phyloP scores from a whole-genome alignment of 1,140 invertebrate species.

The Octopus bimaculoides region DNA sequence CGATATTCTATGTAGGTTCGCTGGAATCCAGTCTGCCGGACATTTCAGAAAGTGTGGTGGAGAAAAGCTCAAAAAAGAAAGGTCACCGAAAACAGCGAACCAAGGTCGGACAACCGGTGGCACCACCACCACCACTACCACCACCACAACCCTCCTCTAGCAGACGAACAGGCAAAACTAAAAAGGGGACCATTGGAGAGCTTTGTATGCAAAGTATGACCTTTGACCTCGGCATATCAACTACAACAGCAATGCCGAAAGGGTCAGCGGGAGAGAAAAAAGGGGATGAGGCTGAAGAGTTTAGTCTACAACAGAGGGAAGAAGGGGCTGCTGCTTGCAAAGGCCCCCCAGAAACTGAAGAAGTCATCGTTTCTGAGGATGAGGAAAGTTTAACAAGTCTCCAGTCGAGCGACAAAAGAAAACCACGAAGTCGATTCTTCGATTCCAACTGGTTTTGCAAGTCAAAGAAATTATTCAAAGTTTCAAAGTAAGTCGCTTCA shows the following conservation, averaged over 20 bases:
- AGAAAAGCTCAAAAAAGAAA: constrained; percentile 17
- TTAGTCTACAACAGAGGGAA: not conserved
- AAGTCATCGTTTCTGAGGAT: constrained; percentile 38
- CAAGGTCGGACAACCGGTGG: not conserved
- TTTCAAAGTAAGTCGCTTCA: constrained; percentile 49
- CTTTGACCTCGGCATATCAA: constrained; percentile 47
- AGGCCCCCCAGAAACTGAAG: constrained; percentile 22
- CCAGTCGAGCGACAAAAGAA: constrained; percentile 40
- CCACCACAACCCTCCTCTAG: constrained; percentile 21
- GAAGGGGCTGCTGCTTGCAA: constrained; percentile 24
- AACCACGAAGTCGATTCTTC: constrained; percentile 41
- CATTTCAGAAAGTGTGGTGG: constrained; percentile 25
- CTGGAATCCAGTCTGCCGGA: constrained; percentile 26
- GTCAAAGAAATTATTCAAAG: constrained; percentile 52
- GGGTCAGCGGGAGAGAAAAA: constrained; percentile 10
- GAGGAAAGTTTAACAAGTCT: constrained; percentile 28
- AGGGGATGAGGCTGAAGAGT: constrained; percentile 14
- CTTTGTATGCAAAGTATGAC: constrained; percentile 51
- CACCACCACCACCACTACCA: constrained; percentile 20
- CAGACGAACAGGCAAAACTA: constrained; percentile 33
- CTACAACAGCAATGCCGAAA: constrained; percentile 16
- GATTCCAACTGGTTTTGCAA: constrained; percentile 47
- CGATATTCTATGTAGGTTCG: constrained; percentile 17
- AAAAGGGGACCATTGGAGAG: constrained; percentile 47
- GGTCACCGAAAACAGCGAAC: constrained; percentile 15